Base-by-base conservation (phyloP, 2,888 invertebrate genomes). In the Heliconius ismenius region DNA sequence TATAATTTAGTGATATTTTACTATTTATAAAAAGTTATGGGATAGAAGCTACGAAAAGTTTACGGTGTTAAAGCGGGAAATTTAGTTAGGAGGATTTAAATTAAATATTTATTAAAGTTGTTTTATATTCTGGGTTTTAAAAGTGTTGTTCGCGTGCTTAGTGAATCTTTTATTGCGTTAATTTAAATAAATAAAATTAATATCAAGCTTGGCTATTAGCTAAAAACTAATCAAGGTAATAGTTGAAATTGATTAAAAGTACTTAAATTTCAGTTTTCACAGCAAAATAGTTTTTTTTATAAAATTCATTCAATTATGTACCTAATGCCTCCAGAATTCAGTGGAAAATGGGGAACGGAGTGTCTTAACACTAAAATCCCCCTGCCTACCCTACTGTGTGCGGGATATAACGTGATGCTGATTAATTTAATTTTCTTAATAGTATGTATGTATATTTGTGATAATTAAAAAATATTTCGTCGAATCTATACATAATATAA, bases 41-140 rank as follows among this genome's bases (percentile, higher is more conserved):
- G 13, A 70, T n/a, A 9, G 21, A 28, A 15, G 26, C 64, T n/a
- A 36, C 64, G 36, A 75, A 74, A 75, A 68, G 60, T 75, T 75
- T 62, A n/a, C 9, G n/a, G 24, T 32, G 58, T 49, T 65, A 74
- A 74, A 74, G 49, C 74, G 49, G 54, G 69, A 70, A 70, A 28
- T 58, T 32, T 32, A 32, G 69, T 54, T 70, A 49, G 49, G 21
- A 24, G 26, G 26, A 18, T 28, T 49, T 49, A 26, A 68, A 49
- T 49, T 13, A 49, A 49, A 68, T 18, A 49, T 68, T 43, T 15
- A 43, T 7, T 26, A 21, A 26, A 49, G 28, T 26, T 26, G 6
- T 13, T 18, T 28, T 69, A 24, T 54, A 32, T 58, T 32, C 1
- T 28, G 36, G 7, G 13, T 54, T 28, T 43, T 69, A 15, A 39